phyloP scores from a whole-genome alignment of 2,888 invertebrate species.

The Cremastobaeus sp. region DNA sequence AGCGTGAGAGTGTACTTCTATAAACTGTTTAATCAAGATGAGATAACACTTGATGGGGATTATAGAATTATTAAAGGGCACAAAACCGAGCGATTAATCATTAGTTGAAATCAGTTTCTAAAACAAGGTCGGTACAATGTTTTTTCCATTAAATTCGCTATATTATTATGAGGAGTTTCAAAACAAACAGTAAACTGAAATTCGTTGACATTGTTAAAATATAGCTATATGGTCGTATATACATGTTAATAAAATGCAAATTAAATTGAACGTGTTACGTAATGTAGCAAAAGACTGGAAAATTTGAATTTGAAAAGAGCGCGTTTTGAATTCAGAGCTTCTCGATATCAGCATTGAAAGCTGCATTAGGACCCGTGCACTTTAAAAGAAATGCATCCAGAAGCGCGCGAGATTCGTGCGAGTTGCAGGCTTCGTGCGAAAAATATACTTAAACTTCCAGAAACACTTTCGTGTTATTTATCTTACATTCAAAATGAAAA shows the following conservation, averaged over 20 bases:
- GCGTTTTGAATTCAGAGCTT: slow-evolving; percentile 42
- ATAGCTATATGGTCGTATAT: slow-evolving; percentile 14
- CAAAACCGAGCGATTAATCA: too few relatives aligned
- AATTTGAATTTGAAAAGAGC: slow-evolving; percentile 47
- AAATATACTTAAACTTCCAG: slow-evolving; percentile 50
- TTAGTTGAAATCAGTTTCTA: background rate
- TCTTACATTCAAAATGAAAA: slow-evolving; percentile 29
- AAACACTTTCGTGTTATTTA: slow-evolving; percentile 40
- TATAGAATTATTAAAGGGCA: too few relatives aligned
- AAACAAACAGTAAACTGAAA: slow-evolving; percentile 13
- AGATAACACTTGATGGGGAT: slow-evolving; percentile 46
- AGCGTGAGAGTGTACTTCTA: slow-evolving; percentile 63
- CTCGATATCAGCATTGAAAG: slow-evolving; percentile 56
- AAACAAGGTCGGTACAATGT: slow-evolving; percentile 10
- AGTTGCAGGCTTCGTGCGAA: slow-evolving; percentile 63
- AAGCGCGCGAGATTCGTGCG: slow-evolving; percentile 61
- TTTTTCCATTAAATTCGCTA: slow-evolving; percentile 21
- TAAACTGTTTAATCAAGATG: too few relatives aligned
- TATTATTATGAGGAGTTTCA: too few relatives aligned
- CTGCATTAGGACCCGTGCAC: slow-evolving; percentile 59
- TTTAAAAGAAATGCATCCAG: slow-evolving; percentile 60
- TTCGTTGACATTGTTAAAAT: slow-evolving; percentile 6
- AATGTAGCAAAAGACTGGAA: slow-evolving; percentile 18
- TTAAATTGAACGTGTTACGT: slow-evolving; percentile 18
- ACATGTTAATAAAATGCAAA: slow-evolving; percentile 35